Evolutionary conservation across 2,797 vertebrate species (phyloP), one percentile per base, ranked within the genome.

Genomic region (Darevskia nairensis): DNA sequence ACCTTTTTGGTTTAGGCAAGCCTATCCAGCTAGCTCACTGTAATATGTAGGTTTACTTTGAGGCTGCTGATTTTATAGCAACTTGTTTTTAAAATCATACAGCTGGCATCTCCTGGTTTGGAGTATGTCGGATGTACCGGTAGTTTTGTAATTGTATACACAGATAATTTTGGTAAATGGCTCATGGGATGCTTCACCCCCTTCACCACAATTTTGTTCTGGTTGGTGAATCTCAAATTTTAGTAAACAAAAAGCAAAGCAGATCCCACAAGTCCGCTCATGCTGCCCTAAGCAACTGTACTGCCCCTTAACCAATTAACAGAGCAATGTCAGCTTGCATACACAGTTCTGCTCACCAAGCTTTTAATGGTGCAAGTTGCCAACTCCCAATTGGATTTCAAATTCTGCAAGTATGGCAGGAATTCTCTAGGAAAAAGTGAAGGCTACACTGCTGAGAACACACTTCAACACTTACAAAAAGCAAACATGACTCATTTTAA

Each of bases 351-450:
- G 39, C 23, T 55, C 19, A 29, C 7, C 71, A 35, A 71, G 78
- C 0, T 0, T 55, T 15, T 77, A 27, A 84, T 32, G 9, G 0
- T 55, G 72, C 61, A 82, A 21, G 50, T 44, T 19, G 61, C 32
- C 19, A 74, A 41, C 35, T 35, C 27, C 23, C 59, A 81, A 82
- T 44, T 35, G 8, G 46, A 55, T 64, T 77, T 82, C 0, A 0
- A 2, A 23, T n/a, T 17, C 27, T 27, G 64, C 11, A 74, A 78
- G 32, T 19, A 61, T 41, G 39, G 35, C 50, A 89, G 78, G 6
- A 72, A 79, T 84, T 59, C 29, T 35, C 46, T 32, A 44, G 39
- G 32, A 88, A 84, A 71, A 39, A 15, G 64, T 74, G 87, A 88
- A 74, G 39, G n/a, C 6, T 55, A 39, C 23, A 72, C 41, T 79